Conservation (phyloP, 2,113 vertebrate genomes). For the Elephas maximus region DNA sequence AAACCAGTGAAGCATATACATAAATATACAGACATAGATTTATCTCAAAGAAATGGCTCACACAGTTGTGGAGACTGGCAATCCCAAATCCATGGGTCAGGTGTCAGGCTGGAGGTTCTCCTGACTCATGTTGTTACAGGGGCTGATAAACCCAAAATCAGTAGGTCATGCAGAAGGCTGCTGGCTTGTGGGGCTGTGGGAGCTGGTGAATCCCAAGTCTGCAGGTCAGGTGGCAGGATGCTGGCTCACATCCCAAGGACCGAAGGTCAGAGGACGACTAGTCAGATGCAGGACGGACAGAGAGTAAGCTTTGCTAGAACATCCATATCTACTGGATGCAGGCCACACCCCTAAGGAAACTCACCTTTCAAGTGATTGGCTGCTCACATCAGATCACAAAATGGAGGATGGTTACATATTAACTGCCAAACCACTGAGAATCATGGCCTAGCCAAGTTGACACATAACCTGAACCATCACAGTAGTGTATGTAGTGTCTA, state of each 20-base stretch:
- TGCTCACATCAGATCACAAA: not conserved
- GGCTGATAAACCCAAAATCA: not conserved
- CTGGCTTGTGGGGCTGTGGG: not conserved
- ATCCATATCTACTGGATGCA: not conserved
- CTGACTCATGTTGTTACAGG: not conserved
- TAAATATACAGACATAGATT: not conserved
- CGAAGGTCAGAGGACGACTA: not conserved
- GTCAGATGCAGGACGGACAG: not conserved
- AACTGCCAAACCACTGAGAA: not conserved
- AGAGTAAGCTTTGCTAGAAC: not conserved
- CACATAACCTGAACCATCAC: not conserved
- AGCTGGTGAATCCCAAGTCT: too few species aligned
- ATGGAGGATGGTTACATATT: not conserved
- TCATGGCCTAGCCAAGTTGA: not conserved
- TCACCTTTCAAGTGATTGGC: not conserved
- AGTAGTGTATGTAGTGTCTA: not conserved
- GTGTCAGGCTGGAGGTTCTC: not conserved
- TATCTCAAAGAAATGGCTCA: not conserved
- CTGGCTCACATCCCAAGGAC: not conserved
- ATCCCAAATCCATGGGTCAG: not conserved
- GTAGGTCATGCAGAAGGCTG: not conserved
- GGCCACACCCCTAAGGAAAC: not conserved
- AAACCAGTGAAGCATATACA: not conserved
- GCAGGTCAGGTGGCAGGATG: not conserved
- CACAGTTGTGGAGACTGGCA: not conserved